Percentiles rank a stretch among this genome's conserved stretches.
phyloP scores from a whole-genome alignment of 1,140 invertebrate genomes.

The Brachionus angularis region DNA sequence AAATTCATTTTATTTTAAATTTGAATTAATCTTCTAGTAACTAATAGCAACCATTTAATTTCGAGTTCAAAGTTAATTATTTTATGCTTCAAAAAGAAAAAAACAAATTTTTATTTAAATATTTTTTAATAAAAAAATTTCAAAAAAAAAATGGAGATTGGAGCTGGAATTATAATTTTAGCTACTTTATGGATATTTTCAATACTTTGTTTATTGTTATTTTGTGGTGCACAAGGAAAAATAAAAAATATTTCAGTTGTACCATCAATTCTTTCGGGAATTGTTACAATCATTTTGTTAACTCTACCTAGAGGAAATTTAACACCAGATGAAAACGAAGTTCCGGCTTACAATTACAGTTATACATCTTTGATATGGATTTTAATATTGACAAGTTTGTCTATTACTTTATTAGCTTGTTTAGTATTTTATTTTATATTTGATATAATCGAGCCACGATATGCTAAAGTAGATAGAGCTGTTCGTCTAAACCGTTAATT shows the following conservation, averaged over 20 bases:
- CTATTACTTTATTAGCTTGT: not conserved
- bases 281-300: constrained; percentile 27
- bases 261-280: constrained; percentile 4
- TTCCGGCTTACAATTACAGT: constrained; percentile 22
- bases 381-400: constrained; percentile 28
- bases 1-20: too few species aligned
- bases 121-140: not conserved
- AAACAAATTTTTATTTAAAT: not conserved
- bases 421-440: not conserved
- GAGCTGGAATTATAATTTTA: constrained; percentile 21
- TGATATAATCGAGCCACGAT: constrained; percentile 28
- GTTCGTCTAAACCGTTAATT: not conserved
- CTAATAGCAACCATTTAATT: too few species aligned
- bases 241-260: constrained; percentile 10
- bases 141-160: constrained; percentile 22
- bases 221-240: constrained; percentile 23
- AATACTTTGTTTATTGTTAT: not conserved
- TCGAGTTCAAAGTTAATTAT: too few species aligned
- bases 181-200: constrained; percentile 19
- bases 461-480: constrained; percentile 25
- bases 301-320: not conserved
- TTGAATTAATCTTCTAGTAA: too few species aligned
- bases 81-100: too few species aligned
- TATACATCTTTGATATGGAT: constrained; percentile 30
- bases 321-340: not conserved